Conservation (phyloP, 2,113 vertebrate species). For the Nyctibius bracteatus region DNA sequence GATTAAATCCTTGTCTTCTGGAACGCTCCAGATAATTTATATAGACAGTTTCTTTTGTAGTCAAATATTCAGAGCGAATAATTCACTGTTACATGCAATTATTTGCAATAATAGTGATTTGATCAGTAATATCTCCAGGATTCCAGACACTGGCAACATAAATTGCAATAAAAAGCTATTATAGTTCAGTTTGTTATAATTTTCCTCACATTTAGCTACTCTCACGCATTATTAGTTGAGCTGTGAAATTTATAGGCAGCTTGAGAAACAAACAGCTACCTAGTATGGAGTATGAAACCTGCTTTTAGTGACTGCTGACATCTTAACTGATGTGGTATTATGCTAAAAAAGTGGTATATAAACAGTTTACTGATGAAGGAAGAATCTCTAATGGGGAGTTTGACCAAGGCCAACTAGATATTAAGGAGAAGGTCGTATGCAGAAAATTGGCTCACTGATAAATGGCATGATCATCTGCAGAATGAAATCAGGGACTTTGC, state of each 20-base stretch:
- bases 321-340: background rate
- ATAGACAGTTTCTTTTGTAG: background rate
- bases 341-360: background rate
- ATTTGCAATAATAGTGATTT: background rate
- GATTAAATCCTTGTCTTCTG: slow-evolving; percentile 4
- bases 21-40: background rate
- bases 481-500: background rate
- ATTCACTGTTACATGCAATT: background rate
- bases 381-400: background rate
- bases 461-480: background rate
- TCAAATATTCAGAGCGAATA: background rate
- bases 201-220: background rate
- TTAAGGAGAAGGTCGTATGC: background rate
- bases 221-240: background rate
- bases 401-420: background rate
- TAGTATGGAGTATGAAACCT: background rate
- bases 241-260: background rate
- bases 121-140: background rate
- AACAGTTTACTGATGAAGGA: background rate
- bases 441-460: background rate
- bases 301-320: background rate
- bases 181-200: background rate
- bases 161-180: background rate
- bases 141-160: background rate
- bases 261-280: background rate